A percentile compares a stretch with the other conserved stretches of the same genome.
phyloP scores from a whole-genome alignment of 2,888 invertebrate species.

The Pilophorus perplexus region DNA sequence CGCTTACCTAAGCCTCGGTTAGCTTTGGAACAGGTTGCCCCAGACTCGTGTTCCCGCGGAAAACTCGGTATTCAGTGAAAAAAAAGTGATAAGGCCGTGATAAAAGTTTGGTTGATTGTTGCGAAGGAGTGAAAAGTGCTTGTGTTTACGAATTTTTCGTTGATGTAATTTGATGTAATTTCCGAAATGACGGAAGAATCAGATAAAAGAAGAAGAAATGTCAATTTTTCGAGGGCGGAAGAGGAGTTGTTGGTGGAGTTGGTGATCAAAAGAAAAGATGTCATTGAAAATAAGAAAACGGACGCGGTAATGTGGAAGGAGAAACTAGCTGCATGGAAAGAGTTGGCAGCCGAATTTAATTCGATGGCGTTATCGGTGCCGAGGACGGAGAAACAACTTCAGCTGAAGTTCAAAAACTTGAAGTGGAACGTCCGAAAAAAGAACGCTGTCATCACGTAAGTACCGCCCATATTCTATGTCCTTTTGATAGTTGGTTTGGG shows the following conservation, averaged over 20 bases:
- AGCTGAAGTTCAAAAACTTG: not conserved
- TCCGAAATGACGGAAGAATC: not conserved
- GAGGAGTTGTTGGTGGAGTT: conserved; percentile 6
- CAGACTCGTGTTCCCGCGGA: too few relatives aligned
- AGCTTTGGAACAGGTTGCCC: too few relatives aligned
- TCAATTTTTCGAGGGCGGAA: not conserved
- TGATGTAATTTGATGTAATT: not conserved
- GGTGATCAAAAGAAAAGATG: not conserved
- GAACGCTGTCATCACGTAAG: not conserved
- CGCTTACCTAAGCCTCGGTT: too few relatives aligned
- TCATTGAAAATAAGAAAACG: conserved; percentile 1
- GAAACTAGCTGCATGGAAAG: not conserved
- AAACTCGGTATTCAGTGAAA: too few relatives aligned
- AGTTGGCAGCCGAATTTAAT: too few relatives aligned
- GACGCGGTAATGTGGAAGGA: not conserved
- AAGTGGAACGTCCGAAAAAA: not conserved
- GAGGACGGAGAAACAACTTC: not conserved
- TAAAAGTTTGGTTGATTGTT: too few relatives aligned
- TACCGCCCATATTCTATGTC: too few relatives aligned
- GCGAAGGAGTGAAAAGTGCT: too few relatives aligned
- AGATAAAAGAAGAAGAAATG: not conserved
- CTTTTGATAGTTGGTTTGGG: too few relatives aligned
- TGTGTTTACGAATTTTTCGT: too few relatives aligned
- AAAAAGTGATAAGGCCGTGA: too few relatives aligned
- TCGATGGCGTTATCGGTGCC: not conserved